Evolutionary conservation across 2,888 invertebrate genomes (phyloP), one percentile per base, ranked within the genome.

Genomic region (Apamea anceps): DNA sequence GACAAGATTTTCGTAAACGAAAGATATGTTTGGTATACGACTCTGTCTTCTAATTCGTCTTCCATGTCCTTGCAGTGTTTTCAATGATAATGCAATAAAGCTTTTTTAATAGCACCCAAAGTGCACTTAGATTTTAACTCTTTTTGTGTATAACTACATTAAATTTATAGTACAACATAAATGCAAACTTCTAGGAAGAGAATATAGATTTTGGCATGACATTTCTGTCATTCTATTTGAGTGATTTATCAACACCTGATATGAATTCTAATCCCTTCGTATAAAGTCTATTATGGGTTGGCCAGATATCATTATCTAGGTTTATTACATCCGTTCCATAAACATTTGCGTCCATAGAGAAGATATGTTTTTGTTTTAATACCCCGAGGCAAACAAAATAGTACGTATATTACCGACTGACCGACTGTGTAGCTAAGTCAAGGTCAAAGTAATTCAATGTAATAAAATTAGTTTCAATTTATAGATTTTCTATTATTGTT

Each of bases 31-130:
- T 99, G 99, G 95, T 98, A 98, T 92, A 99, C 97, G 92, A 99
- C 98, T 97, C 98, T 98, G 92, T 99, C 99, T 97, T 99, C 99
- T 93, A 99, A 97, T 97, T 99, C 99, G 98, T 99, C 99, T 97
- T 99, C 99, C 99, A 99, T 99, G 92, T 95, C 96, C 95, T 92
- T 91, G 90, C 80, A 77, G 84, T 82, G 77, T 81, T 75, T 87
- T 72, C 86, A 86, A 79, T 89, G 82, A 80, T 89, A 85, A 83
- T 79, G 81, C 82, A 88, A 88, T 77, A 89, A 85, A 81, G 32
- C 25, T 70, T 73, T 45, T 67, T 42, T 72, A 72, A 62, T 75
- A 70, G 62, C 78, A 77, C 85, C 21, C 54, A 78, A 75, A 83
- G 73, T 79, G 74, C 71, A 85, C 75, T 75, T 54, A 75, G 70